Evolutionary conservation across 2,113 vertebrate species (phyloP).

Genomic region (Noturus placidus): DNA sequence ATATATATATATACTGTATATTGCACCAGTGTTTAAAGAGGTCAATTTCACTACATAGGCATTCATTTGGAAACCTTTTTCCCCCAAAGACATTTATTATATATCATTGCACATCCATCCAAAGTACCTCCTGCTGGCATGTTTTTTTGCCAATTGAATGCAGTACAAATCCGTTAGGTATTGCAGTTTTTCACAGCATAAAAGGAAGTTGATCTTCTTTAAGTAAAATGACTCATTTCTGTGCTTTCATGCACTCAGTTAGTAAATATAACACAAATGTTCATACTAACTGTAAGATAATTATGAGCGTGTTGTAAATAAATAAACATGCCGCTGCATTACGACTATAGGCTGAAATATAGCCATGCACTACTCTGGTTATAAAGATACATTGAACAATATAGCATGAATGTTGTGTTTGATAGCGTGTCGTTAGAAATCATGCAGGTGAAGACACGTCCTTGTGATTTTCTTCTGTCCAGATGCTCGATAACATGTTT

Average conservation of each 20-base stretch:
- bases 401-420: not conserved
- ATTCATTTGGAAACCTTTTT: not conserved
- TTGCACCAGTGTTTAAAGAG: not conserved
- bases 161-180: not conserved
- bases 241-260: not conserved
- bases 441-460: not conserved
- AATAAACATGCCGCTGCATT: not conserved
- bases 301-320: not conserved
- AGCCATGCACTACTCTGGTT: not conserved
- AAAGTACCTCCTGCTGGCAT: slow-evolving; percentile 5
- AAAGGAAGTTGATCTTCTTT: not conserved
- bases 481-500: slow-evolving; percentile 14
- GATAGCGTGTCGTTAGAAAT: not conserved
- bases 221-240: not conserved
- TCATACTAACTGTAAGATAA: not conserved
- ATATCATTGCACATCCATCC: slow-evolving; percentile 11
- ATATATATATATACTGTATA: too few relatives aligned
- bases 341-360: not conserved
- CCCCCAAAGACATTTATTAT: not conserved
- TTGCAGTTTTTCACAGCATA: not conserved
- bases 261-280: not conserved
- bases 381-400: not conserved
- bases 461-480: not conserved
- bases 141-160: not conserved
- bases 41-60: not conserved